Evolutionary conservation across 1,140 invertebrate genomes (phyloP).

Genomic region (Leptinotarsa texana): DNA sequence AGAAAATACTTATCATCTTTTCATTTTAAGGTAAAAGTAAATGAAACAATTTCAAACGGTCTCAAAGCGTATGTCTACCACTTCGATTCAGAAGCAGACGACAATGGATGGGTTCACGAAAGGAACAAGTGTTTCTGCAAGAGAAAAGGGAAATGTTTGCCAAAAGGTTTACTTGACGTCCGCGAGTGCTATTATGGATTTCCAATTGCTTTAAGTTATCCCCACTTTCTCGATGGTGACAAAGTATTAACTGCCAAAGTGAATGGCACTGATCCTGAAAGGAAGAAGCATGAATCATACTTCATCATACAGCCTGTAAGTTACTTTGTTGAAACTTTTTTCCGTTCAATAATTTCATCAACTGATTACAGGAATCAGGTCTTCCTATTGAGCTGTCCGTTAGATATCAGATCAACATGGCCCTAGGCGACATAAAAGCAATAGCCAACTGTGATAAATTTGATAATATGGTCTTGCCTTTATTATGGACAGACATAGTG

Average conservation of each 20-base stretch:
- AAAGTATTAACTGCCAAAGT: conserved; percentile 70
- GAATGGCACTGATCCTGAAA: conserved; percentile 70
- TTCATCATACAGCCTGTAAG: conserved; percentile 79
- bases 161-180: conserved; percentile 75
- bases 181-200: conserved; percentile 83
- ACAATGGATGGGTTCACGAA: conserved; percentile 71
- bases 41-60: conserved; percentile 62
- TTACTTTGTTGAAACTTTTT: conserved; percentile 1
- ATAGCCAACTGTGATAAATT: conserved; percentile 68
- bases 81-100: conserved; percentile 74
- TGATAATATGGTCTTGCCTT: conserved; percentile 69
- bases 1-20: background rate
- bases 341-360: background rate
- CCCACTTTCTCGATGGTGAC: conserved; percentile 86
- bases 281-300: conserved; percentile 74
- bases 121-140: conserved; percentile 80
- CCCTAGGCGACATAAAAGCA: conserved; percentile 65
- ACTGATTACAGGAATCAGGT: conserved; percentile 65
- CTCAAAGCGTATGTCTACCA: conserved; percentile 68
- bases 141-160: conserved; percentile 67
- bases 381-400: conserved; percentile 73
- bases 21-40: conserved; percentile 61
- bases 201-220: conserved; percentile 86
- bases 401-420: conserved; percentile 85
- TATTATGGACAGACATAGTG: conserved; percentile 85